Percentiles rank a stretch among this genome's conserved stretches.
These are phyloP conservation scores for Steatocranus sp. DNA, from an alignment of 2,797 vertebrate genomes.

Conservation along the genomic window DNA sequence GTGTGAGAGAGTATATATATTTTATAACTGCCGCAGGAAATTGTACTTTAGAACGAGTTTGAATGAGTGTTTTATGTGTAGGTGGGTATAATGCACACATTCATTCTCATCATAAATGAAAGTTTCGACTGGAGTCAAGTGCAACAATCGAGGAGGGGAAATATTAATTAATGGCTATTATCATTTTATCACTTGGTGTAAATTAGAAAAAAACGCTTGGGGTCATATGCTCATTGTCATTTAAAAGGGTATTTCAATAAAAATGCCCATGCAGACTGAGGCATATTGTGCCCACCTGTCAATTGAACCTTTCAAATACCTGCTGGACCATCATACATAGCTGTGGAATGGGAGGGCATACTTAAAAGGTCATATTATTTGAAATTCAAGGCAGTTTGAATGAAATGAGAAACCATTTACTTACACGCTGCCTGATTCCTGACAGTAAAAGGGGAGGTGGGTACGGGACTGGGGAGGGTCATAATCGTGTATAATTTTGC, in stretches of 20 bases:
- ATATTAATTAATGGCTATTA: neutral
- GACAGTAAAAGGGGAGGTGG: neutral
- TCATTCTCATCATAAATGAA: neutral
- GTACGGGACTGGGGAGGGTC: neutral
- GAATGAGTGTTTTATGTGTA: neutral
- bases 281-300: slow-evolving; percentile 48
- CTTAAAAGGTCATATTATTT: slow-evolving; percentile 69
- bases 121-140: neutral
- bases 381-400: slow-evolving; percentile 52
- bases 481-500: slow-evolving; percentile 48
- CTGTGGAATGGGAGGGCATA: slow-evolving; percentile 45
- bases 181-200: slow-evolving; percentile 3
- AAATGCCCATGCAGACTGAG: slow-evolving; percentile 12
- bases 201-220: slow-evolving; percentile 5
- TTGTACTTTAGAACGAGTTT: neutral
- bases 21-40: neutral
- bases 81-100: neutral
- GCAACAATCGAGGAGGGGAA: neutral
- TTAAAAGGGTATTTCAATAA: slow-evolving; percentile 41
- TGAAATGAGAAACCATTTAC: slow-evolving; percentile 52
- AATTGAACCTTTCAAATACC: slow-evolving; percentile 54
- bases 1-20: neutral
- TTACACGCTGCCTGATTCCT: slow-evolving; percentile 1
- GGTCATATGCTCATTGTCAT: slow-evolving; percentile 20
- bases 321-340: slow-evolving; percentile 37